Percentiles rank a stretch among this genome's conserved stretches.
Conservation (phyloP, 1,140 invertebrate genomes). For the Nephila pilipes region DNA sequence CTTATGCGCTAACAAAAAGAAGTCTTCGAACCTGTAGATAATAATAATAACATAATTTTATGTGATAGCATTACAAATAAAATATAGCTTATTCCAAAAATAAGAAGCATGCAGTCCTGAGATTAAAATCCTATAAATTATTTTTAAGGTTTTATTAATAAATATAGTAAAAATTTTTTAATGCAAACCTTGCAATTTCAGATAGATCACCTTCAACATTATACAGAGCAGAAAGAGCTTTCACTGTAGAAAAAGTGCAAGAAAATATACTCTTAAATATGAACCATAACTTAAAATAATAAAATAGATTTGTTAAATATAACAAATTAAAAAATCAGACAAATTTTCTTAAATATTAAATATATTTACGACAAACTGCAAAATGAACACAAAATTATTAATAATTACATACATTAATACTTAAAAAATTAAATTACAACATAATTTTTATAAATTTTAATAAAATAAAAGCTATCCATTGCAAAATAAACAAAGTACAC, state of each 20-base stretch:
- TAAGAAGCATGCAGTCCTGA: too few relatives aligned
- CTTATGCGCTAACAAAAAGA: too few relatives aligned
- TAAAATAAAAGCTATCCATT: too few relatives aligned
- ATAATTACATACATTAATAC: background rate
- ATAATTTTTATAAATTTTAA: too few relatives aligned
- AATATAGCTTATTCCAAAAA: too few relatives aligned
- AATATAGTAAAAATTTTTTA: background rate
- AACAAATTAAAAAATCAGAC: background rate
- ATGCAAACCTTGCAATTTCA: constrained; percentile 86
- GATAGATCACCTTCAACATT: constrained; percentile 91
- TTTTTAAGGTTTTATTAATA: too few relatives aligned
- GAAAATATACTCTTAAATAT: constrained; percentile 22
- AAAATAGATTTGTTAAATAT: background rate
- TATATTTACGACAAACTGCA: too few relatives aligned
- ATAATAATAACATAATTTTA: too few relatives aligned
- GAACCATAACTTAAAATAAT: background rate
- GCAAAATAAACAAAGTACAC: too few relatives aligned
- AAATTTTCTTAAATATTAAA: background rate
- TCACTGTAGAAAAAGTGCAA: constrained; percentile 80
- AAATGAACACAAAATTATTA: background rate
- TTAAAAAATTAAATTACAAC: background rate
- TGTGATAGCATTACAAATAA: too few relatives aligned
- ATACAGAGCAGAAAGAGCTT: constrained; percentile 89
- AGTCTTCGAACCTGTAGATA: too few relatives aligned
- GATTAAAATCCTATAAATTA: too few relatives aligned